Base-by-base conservation (phyloP, 2,113 vertebrate genomes). In the Xiphophorus couchianus region DNA sequence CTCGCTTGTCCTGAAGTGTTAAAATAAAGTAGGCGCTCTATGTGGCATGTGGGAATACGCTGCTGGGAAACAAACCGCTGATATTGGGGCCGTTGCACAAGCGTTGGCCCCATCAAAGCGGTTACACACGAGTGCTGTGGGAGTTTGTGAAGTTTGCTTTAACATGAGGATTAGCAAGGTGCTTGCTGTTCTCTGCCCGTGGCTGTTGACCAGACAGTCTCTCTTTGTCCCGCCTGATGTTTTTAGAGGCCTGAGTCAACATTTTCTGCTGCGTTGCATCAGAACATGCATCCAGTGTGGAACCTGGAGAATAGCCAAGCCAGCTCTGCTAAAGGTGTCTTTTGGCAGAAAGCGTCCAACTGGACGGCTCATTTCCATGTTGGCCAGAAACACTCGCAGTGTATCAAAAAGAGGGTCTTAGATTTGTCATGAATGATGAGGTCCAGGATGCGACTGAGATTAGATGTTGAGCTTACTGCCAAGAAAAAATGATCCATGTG, bases 221-320 rank as follows among this genome's bases (percentile, higher is more conserved):
- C 71, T 88, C 88, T 90, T 89, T 92, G 88, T 92, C 68, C 83
- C 30, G 78, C 74, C 77, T 69, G 78, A 71, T 92, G 89, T 92
- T 92, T 92, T 91, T 66, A 84, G 83, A 90, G 79, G n/a, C 30
- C 88, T 86, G 86, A 93, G 89, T 89, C 88, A 89, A 93, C 90
- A 91, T 30, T 81, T 89, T 91, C 73, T 86, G 89, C 81, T 80
- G 80, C 44, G 42, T 73, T 87, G 84, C 87, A 71, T 89, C 81
- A 90, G 87, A 87, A 86, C 85, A 86, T 89, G 82, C 85, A 91
- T 85, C 77, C 81, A 87, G 60, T 67, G 80, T 83, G 79, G 86
- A 83, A 81, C 74, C 74, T 84, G 87, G 88, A 90, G 51, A 66
- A 3, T n/a, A 22, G 84, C 89, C 90, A 91, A 69, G 62, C 51